Evolutionary conservation across 37 sponge, comb jelly and placozoan genomes (phyloP).

Genomic region (Axinella damicornis): DNA sequence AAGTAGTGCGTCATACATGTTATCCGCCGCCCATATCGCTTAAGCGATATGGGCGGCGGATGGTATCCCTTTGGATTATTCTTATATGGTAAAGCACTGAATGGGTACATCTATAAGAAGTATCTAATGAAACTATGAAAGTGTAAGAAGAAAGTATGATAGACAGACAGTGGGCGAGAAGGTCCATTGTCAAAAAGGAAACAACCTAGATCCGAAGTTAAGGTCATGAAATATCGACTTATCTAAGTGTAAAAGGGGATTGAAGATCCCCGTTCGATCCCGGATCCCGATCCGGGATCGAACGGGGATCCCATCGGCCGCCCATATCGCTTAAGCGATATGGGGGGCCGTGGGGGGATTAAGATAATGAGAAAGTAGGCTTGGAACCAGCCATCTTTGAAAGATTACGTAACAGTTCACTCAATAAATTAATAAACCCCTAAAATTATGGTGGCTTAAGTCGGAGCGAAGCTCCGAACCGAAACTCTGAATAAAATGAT

Average conservation of each 20-base stretch:
- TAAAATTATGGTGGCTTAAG: conserved; percentile 88
- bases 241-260: conserved; percentile 72
- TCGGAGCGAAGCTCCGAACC: conserved; percentile 13
- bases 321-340: too few relatives aligned
- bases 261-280: too few relatives aligned
- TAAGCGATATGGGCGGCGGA: too few relatives aligned
- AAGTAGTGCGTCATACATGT: conserved; percentile 70
- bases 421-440: conserved; percentile 58
- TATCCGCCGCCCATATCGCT: too few relatives aligned
- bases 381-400: conserved; percentile 93
- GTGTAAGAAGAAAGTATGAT: conserved; percentile 65
- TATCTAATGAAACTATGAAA: conserved; percentile 74
- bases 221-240: conserved; percentile 65
- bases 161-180: conserved; percentile 81
- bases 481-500: conserved; percentile 74
- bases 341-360: too few relatives aligned
- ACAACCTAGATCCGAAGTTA: conserved; percentile 85
- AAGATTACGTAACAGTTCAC: conserved; percentile 87
- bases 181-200: conserved; percentile 81
- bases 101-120: conserved; percentile 31
- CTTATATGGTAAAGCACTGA: conserved; percentile 79
- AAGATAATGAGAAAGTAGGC: conserved; percentile 88
- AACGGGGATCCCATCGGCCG: too few relatives aligned
- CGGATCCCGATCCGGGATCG: too few relatives aligned
- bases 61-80: too few relatives aligned